Evolutionary conservation across 92 coral and sea anemone species (phyloP).

Genomic region (Epizoanthus ramosus): DNA sequence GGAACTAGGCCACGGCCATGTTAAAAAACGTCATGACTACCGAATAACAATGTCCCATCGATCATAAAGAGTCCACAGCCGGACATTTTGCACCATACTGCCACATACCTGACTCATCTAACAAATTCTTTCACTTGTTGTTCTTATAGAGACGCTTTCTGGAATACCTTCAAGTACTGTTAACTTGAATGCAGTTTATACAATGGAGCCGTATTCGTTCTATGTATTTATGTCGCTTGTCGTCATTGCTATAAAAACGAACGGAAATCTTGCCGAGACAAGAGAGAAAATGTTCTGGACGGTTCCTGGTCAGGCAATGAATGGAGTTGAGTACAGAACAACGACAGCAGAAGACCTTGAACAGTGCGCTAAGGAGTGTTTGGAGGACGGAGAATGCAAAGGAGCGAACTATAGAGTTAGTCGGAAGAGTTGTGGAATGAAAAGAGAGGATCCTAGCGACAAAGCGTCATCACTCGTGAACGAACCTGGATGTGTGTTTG

Average conservation of each 20-base stretch:
- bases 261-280: neutral
- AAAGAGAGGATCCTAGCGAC: neutral
- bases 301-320: neutral
- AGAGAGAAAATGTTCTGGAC: constrained; percentile 22
- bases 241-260: neutral
- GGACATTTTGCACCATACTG: no score
- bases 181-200: no score
- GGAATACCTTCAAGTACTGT: no score
- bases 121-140: no score
- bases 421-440: constrained; percentile 21
- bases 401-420: constrained; percentile 16
- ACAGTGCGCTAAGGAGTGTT: constrained; percentile 15
- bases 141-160: no score
- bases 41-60: no score
- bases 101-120: no score
- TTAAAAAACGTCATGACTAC: no score
- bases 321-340: neutral
- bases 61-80: no score
- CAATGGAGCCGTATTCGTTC: no score
- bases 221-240: neutral
- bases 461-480: neutral
- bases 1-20: no score
- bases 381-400: neutral
- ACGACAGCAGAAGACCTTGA: neutral
- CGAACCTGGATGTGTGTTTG: constrained; percentile 2